Base-by-base conservation (phyloP, 2,888 invertebrate genomes). In the Aspidiotus destructor region DNA sequence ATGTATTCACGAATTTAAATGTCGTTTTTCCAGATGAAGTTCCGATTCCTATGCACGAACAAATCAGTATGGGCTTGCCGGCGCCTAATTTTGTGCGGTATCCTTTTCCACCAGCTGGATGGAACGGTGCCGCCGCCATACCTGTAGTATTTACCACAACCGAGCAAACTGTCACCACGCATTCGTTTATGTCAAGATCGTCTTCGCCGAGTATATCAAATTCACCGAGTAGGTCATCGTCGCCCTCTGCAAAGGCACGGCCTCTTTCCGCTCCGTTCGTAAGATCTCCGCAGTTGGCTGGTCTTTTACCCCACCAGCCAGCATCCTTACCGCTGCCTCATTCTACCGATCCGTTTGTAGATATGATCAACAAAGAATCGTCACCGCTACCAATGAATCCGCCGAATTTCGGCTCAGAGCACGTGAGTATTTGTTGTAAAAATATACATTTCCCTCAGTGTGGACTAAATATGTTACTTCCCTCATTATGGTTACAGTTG, bases 151-250 rank as follows among this genome's bases (percentile, higher is more conserved):
- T 55, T 42, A 44, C 69, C 17, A 42, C 62, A 8, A 17, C 42
- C 11, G 62, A 69, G 10, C 55, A 40, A 8, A 62, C 68, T n/a
- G 52, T 53, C 42, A 68, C 68, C 10, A 54, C 61, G 13, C 55
- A 53, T 41, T 17, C 89, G 11, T 82, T 87, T 77, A 82, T 87
- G 76, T 86, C 85, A 75, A 84, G 84, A 73, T 83, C 84, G 73
- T 85, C 87, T 64, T 89, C 91, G 58, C 89, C 90, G 60, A 85
- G 86, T 71, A 88, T 87, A 72, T 76, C 76, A 16, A 72, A 75
- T 60, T 75, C 76, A 41, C 76, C 76, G 76, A 89, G 89, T 74
- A 83, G 88, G 74, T 82, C 86, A 64, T 82, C 69, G 28, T 69
- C 69, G 55, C 69, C 69, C 17, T 41, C 53, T 10, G 62, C 55